Evolutionary conservation across 2,113 vertebrate species (phyloP), one percentile per base, ranked within the genome.

Genomic region (Glareola pratincola): DNA sequence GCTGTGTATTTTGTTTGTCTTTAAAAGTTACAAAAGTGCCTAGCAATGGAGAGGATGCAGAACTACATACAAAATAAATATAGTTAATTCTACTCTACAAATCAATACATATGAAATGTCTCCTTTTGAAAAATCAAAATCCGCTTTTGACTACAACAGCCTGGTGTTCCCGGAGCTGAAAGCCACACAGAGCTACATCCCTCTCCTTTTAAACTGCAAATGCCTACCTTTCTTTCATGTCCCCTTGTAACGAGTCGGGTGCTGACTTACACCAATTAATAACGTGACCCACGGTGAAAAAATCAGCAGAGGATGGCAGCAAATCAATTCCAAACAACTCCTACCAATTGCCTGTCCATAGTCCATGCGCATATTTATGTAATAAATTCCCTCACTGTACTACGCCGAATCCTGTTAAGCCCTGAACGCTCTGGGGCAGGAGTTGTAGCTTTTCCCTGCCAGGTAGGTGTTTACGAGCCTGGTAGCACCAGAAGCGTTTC

Each of bases 391-490:
- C 50, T 76, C 78, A 80, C 88, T 87, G 89, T 77, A 88, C 76
- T 69, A 19, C 2, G 0, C 22, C 0, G 1, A 80, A 59, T 72
- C 57, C 92, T 51, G 85, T 96, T 96, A 94, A 97, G 97, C 41
- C 56, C 84, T 18, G 11, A 93, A n/a, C 1, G 67, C 85, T 92
- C 80, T 74, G 93, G 73, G 85, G 62, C 71, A 95, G 94, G 36
- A 95, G 82, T 93, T 83, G 80, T 86, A 96, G 96, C 91, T 90
- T 92, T 95, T 94, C 91, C 91, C 84, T 96, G 91, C 94, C 96
- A 97, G 94, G 92, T 97, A 97, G 96, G 97, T 97, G 96, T 98
- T 97, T 98, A 98, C 8, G 95, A 97, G 94, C 78, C 97, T 94
- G 78, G 97, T 97, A 97, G 96, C 97, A 97, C 95, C 96, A 96